A percentile compares a stretch with the other conserved stretches of the same genome.
Conservation (phyloP, 2,113 vertebrate genomes). For the Syrmaticus mikado region DNA sequence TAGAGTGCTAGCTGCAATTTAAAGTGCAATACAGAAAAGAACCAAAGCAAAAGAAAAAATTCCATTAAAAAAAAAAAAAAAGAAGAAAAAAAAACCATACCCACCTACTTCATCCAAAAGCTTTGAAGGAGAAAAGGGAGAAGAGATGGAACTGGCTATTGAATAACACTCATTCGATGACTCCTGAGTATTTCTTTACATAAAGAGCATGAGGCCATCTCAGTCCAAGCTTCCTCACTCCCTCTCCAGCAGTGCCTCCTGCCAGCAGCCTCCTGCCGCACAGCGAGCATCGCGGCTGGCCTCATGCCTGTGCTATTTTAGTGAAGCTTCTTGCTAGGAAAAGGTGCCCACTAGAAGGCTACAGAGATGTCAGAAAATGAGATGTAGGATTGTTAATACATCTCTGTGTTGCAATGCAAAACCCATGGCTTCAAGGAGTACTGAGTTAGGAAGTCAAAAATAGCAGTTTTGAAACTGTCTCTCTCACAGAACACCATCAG, state of each 20-base stretch:
- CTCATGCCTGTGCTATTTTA: neutral
- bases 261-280: neutral
- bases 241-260: neutral
- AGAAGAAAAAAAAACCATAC: neutral
- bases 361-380: neutral
- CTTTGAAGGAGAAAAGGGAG: neutral
- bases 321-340: neutral
- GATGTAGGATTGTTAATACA: neutral
- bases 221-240: neutral
- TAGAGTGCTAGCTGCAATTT: neutral
- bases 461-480: neutral
- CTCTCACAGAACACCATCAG: neutral
- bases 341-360: neutral
- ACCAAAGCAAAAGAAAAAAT: slow-evolving; percentile 4
- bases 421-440: neutral
- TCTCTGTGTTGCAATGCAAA: neutral
- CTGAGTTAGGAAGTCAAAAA: neutral
- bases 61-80: neutral
- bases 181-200: neutral
- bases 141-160: neutral
- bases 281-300: neutral
- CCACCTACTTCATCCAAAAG: neutral
- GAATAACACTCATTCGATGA: neutral
- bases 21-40: neutral
- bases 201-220: neutral